Evolutionary conservation across 2,888 invertebrate genomes (phyloP).

Genomic region (Latrodectus elegans): DNA sequence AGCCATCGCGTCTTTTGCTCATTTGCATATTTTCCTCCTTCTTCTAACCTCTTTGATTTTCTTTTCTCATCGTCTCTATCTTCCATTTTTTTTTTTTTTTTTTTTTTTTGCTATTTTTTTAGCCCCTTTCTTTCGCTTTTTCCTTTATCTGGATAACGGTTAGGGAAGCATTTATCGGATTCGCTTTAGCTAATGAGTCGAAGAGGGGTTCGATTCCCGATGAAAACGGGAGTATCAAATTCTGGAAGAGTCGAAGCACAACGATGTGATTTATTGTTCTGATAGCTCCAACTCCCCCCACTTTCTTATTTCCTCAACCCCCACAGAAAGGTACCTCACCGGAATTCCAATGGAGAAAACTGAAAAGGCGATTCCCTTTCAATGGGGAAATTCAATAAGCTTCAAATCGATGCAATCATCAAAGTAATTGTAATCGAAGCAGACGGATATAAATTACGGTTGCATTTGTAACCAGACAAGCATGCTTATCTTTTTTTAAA

Average conservation of each 20-base stretch:
- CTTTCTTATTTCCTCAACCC: not conserved
- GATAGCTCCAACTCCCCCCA: not conserved
- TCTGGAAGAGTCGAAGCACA: conserved; percentile 14
- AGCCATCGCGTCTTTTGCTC: conserved; percentile 28
- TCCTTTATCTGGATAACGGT: conserved; percentile 9
- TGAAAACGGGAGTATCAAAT: conserved; percentile 35
- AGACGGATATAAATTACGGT: not conserved
- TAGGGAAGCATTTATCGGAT: conserved; percentile 55
- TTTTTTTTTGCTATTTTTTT: conserved; percentile 26
- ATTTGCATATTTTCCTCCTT: conserved; percentile 41
- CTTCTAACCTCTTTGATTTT: conserved; percentile 9
- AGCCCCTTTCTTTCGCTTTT: conserved; percentile 1
- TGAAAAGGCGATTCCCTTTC: not conserved
- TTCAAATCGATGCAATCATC: not conserved
- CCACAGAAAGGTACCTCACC: not conserved
- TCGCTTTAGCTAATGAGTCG: conserved; percentile 67
- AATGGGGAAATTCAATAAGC: not conserved
- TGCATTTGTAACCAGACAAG: not conserved
- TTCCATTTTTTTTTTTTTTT: conserved; percentile 20
- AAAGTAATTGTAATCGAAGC: conserved; percentile 3
- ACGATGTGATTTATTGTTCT: conserved; percentile 44
- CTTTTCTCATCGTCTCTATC: conserved; percentile 6
- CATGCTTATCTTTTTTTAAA: no score
- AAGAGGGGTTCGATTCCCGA: conserved; percentile 54
- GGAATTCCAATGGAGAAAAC: conserved; percentile 10